Percentiles rank a stretch among this genome's conserved stretches.
phyloP scores from a whole-genome alignment of 1,140 invertebrate genomes.

The Leptinotarsa texana region DNA sequence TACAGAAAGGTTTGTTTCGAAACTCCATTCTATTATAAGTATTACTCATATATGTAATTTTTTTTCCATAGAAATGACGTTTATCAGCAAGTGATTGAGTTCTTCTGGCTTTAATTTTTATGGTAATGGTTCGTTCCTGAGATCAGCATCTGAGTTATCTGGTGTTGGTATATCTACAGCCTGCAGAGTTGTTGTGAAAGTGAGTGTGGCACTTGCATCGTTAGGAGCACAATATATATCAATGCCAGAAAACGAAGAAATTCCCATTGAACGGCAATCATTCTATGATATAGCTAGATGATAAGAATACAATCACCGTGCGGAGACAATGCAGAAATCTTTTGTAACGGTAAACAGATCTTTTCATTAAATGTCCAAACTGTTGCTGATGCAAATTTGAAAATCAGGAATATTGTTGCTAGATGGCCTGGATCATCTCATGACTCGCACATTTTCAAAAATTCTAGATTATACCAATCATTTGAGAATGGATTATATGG shows the following conservation, averaged over 20 bases:
- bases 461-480: slow-evolving; percentile 27
- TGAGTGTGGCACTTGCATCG: slow-evolving; percentile 4
- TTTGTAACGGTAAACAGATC: slow-evolving; percentile 51
- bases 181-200: not conserved
- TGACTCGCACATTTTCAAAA: slow-evolving; percentile 49
- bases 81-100: not conserved
- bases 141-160: not conserved
- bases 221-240: slow-evolving; percentile 31
- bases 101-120: not conserved
- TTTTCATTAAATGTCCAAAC: slow-evolving; percentile 55
- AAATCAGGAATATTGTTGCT: too few species aligned
- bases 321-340: slow-evolving; percentile 49
- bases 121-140: not conserved
- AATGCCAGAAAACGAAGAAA: slow-evolving; percentile 39
- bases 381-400: slow-evolving; percentile 31
- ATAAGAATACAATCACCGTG: slow-evolving; percentile 37
- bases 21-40: not conserved
- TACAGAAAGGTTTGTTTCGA: not conserved
- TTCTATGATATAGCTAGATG: slow-evolving; percentile 47
- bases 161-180: slow-evolving; percentile 13
- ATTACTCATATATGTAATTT: not conserved
- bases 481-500: slow-evolving; percentile 9
- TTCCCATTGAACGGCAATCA: slow-evolving; percentile 22
- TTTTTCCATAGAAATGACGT: not conserved
- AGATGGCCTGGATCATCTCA: slow-evolving; percentile 50